Evolutionary conservation across 2,888 invertebrate species (phyloP).

Genomic region (Drosophila kokeensis): DNA sequence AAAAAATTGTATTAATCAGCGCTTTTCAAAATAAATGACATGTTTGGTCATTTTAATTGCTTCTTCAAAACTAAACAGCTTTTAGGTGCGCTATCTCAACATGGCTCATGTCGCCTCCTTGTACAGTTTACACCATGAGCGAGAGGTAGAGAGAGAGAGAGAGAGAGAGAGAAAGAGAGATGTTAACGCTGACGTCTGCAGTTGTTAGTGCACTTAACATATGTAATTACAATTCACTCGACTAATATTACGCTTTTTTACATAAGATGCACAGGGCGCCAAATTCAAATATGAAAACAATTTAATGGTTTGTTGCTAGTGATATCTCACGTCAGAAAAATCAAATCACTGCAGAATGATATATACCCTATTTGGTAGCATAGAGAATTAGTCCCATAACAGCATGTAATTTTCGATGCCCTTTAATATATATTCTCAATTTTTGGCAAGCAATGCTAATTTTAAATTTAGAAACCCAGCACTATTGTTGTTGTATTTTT

Average conservation of each 20-base stretch:
- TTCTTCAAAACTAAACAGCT: not conserved
- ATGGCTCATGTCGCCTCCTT: not conserved
- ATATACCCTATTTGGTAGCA: not conserved
- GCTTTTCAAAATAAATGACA: not conserved
- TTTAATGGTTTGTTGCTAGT: too few relatives aligned
- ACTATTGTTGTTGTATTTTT: constrained; percentile 1
- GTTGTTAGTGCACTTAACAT: not conserved
- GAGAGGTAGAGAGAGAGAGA: too few relatives aligned
- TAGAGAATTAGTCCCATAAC: not conserved
- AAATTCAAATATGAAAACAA: not conserved
- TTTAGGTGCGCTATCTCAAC: not conserved
- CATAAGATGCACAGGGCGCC: not conserved
- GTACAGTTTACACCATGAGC: not conserved
- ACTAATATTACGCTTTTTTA: too few relatives aligned
- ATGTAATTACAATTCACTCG: not conserved
- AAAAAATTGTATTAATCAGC: not conserved
- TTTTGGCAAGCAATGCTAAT: constrained; percentile 40
- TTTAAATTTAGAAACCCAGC: constrained; percentile 46
- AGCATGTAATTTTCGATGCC: constrained; percentile 16
- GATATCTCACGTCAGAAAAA: not conserved
- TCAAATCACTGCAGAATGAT: not conserved
- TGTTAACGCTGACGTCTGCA: too few relatives aligned
- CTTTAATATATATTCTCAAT: not conserved
- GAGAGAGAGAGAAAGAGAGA: not conserved
- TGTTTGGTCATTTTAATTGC: not conserved